phyloP scores from a whole-genome alignment of 2,888 invertebrate genomes.

The Entomobrya multifasciata region DNA sequence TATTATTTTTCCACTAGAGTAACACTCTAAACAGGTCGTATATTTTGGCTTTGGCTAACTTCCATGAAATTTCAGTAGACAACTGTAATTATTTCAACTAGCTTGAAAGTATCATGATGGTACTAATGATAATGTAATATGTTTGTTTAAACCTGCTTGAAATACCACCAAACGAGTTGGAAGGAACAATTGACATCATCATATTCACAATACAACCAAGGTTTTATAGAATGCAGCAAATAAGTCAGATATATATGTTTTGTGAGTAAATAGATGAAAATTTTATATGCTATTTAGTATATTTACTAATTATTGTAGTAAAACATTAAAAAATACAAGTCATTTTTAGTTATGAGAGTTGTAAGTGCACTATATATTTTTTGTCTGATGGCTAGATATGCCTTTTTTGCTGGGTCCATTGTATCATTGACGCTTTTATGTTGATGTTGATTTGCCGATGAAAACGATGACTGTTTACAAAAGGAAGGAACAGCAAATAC shows the following conservation, averaged over 20 bases:
- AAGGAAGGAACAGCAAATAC: constrained; percentile 60
- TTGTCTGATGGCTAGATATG: neutral
- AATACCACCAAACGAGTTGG: neutral
- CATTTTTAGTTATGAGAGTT: neutral
- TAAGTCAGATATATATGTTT: too few species aligned
- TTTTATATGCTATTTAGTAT: too few species aligned
- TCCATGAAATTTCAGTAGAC: neutral
- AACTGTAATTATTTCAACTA: constrained; percentile 68
- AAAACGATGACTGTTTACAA: constrained; percentile 50
- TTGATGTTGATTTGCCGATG: constrained; percentile 32
- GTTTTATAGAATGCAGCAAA: too few species aligned
- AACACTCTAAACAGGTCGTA: constrained; percentile 26
- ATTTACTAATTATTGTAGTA: too few species aligned
- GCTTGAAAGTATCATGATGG: constrained; percentile 47
- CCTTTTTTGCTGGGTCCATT: too few species aligned
- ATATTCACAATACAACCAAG: too few species aligned
- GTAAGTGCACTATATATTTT: neutral
- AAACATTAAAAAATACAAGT: neutral
- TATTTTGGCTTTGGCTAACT: neutral
- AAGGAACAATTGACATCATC: neutral
- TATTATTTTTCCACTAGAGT: constrained; percentile 60
- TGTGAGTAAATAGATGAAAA: too few species aligned
- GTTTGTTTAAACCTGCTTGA: constrained; percentile 35
- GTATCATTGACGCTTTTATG: constrained; percentile 17
- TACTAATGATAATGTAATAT: neutral